These are phyloP conservation scores for Stratiomys singularior DNA, from an alignment of 2,888 invertebrate species.

Conservation along the genomic window DNA sequence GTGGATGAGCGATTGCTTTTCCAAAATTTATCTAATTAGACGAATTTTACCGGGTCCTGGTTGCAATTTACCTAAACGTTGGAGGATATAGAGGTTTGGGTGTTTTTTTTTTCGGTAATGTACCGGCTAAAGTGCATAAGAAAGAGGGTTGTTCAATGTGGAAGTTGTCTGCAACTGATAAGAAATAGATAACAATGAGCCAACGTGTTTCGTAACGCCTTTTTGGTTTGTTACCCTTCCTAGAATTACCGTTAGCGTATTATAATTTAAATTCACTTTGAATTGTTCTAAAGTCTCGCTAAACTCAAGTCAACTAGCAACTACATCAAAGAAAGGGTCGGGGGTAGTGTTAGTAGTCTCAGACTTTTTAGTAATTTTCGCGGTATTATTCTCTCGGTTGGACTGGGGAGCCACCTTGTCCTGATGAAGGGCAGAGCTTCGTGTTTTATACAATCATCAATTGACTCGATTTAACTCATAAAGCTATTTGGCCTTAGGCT, in stretches of 20 bases:
- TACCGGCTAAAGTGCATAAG: constrained; percentile 6
- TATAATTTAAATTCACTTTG: neutral
- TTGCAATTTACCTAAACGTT: neutral
- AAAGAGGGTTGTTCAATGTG: constrained; percentile 43
- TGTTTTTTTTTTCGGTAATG: no score
- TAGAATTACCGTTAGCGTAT: neutral
- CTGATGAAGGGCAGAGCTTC: neutral
- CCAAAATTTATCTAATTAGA: constrained; percentile 21
- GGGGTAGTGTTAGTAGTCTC: neutral
- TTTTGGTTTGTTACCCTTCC: neutral
- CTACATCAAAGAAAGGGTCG: neutral
- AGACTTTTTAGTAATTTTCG: constrained; percentile 14
- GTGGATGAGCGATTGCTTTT: neutral
- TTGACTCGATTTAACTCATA: constrained; percentile 17
- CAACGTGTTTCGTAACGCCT: constrained; percentile 33
- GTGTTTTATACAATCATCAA: constrained; percentile 30
- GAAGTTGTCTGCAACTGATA: constrained; percentile 51
- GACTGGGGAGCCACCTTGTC: neutral
- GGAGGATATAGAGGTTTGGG: neutral
- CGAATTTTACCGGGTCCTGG: constrained; percentile 6
- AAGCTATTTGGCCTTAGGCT: neutral
- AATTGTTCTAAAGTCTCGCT: neutral
- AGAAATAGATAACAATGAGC: constrained; percentile 46
- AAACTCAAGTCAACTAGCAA: neutral
- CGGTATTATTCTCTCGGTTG: neutral